Percentiles rank a stretch among this genome's conserved stretches.
phyloP scores from a whole-genome alignment of 2,113 vertebrate species.

The Sapayoa aenigma region DNA sequence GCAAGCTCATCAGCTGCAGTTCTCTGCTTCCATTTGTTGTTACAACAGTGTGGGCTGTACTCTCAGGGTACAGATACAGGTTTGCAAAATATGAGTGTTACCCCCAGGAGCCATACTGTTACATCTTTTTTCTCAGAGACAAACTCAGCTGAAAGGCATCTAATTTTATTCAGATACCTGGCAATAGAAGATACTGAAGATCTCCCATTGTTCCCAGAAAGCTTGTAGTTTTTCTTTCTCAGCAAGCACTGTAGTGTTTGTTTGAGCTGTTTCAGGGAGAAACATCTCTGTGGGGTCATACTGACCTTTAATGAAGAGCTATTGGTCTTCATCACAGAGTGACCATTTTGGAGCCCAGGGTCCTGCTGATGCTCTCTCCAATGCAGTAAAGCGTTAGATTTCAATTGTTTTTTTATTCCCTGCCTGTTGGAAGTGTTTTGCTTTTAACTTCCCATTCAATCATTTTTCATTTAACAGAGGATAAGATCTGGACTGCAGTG shows the following conservation, averaged over 20 bases:
- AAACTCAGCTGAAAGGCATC: not conserved
- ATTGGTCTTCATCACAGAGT: not conserved
- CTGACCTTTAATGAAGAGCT: not conserved
- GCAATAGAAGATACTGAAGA: not conserved
- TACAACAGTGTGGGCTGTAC: not conserved
- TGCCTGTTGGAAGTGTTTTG: not conserved
- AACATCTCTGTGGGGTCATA: not conserved
- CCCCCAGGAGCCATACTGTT: not conserved
- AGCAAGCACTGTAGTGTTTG: not conserved
- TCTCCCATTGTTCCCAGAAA: not conserved
- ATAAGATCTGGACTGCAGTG: constrained; percentile 90
- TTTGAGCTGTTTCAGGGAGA: not conserved
- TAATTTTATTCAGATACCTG: not conserved
- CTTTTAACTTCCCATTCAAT: not conserved
- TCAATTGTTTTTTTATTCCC: not conserved
- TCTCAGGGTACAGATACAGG: not conserved
- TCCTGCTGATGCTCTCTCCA: not conserved
- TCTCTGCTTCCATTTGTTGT: not conserved
- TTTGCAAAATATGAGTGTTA: not conserved
- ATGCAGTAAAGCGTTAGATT: not conserved
- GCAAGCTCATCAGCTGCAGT: not conserved
- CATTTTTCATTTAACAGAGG: constrained; percentile 74
- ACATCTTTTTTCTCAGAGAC: not conserved
- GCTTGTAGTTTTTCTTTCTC: not conserved
- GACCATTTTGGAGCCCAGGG: fast-evolving